phyloP scores from a whole-genome alignment of 2,797 vertebrate species.

The Peromyscus eremicus region DNA sequence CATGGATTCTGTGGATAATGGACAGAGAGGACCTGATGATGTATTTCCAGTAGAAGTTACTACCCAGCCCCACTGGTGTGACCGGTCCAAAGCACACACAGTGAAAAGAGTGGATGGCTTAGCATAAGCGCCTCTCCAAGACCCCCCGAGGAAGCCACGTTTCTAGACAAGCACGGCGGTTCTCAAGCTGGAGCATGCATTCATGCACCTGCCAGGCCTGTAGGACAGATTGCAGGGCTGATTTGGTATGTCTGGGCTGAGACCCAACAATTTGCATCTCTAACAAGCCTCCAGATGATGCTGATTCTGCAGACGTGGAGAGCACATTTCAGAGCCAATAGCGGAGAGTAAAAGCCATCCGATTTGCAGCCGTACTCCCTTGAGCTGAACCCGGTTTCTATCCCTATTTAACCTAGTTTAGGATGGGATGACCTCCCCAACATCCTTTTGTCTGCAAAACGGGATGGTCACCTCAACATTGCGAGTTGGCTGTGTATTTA shows the following conservation, averaged over 20 bases:
- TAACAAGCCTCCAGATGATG: conserved; percentile 30
- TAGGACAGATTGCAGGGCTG: not conserved
- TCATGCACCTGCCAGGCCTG: not conserved
- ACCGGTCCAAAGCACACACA: not conserved
- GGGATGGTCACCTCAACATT: not conserved
- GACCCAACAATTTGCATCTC: not conserved
- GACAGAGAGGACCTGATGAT: not conserved
- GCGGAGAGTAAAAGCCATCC: not conserved
- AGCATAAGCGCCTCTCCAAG: not conserved
- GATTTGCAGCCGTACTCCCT: not conserved
- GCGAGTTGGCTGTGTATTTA: not conserved
- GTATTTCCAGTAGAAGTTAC: not conserved
- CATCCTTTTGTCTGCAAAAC: conserved; percentile 17
- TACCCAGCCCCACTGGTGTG: not conserved
- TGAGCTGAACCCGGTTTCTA: not conserved
- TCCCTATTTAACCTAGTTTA: not conserved
- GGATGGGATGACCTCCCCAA: not conserved
- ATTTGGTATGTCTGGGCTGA: not conserved
- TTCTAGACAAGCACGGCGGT: not conserved
- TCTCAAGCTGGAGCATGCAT: not conserved
- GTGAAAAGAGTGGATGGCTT: not conserved
- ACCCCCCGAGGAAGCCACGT: not conserved
- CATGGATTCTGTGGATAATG: not conserved
- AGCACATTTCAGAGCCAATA: not conserved
- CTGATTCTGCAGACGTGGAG: not conserved